Percentiles rank a stretch among this genome's conserved stretches.
Conservation (phyloP, 2,113 vertebrate genomes). For the Henicopernis longicauda region DNA sequence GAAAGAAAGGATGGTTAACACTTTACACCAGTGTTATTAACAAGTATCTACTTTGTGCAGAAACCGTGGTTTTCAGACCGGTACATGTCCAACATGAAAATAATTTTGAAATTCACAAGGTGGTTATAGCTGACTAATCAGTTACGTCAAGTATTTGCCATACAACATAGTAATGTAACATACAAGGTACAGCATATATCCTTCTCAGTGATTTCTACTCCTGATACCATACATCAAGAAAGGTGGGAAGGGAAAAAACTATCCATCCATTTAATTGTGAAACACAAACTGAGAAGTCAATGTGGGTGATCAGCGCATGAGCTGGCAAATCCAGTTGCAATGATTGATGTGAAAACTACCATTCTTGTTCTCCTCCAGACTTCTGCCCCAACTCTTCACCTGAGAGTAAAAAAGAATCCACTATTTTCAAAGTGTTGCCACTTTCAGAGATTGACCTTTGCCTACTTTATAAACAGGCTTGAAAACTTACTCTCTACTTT, state of each 20-base stretch:
- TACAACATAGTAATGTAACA: neutral
- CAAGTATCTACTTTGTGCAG: neutral
- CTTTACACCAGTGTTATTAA: neutral
- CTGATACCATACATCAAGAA: neutral
- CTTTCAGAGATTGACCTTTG: neutral
- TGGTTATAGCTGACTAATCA: neutral
- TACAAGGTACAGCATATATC: neutral
- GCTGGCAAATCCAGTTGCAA: neutral
- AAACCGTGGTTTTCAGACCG: neutral
- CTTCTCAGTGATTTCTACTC: neutral
- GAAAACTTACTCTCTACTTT: neutral
- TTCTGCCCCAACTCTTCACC: neutral
- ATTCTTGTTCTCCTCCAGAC: neutral
- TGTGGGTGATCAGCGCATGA: neutral
- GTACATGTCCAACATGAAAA: neutral
- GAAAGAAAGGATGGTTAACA: neutral
- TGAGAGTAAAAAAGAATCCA: neutral
- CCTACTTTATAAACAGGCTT: neutral
- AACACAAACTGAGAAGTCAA: neutral
- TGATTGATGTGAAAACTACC: neutral
- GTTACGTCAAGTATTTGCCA: neutral
- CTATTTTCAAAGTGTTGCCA: neutral
- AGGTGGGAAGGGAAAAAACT: neutral
- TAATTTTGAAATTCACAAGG: neutral
- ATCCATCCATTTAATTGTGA: neutral